Percentiles rank a stretch among this genome's conserved stretches.
Conservation (phyloP, 1,140 invertebrate species). For the Apis dorsata region DNA sequence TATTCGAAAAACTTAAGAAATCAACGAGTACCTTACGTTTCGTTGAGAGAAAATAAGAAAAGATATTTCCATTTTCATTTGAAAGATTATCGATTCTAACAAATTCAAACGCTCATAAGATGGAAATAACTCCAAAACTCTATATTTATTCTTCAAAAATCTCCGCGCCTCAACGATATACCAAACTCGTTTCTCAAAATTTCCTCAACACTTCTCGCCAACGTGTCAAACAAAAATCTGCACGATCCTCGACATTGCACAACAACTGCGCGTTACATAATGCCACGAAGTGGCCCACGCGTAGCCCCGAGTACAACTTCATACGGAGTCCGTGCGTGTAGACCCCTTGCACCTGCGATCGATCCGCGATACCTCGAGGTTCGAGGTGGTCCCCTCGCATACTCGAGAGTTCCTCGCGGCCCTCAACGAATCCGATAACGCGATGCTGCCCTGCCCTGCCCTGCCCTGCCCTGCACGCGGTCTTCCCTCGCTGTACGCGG, state of each 20-base stretch:
- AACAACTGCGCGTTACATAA: constrained; percentile 24
- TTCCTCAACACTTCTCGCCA: no score
- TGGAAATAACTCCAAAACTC: no score
- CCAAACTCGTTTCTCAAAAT: no score
- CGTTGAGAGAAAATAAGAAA: no score
- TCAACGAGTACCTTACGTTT: no score
- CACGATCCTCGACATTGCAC: not conserved
- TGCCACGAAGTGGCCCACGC: no score
- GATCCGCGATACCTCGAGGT: constrained; percentile 29
- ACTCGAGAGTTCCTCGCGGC: constrained; percentile 7
- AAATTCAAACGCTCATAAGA: no score
- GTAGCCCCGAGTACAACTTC: constrained; percentile 10
- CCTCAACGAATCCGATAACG: constrained; percentile 34
- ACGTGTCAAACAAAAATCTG: not conserved
- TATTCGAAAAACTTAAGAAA: no score
- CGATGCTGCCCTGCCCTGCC: constrained; percentile 24
- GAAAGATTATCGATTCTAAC: no score
- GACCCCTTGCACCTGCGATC: constrained; percentile 36
- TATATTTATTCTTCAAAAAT: no score
- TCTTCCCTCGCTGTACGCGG: constrained; percentile 34
- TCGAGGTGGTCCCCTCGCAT: constrained; percentile 47
- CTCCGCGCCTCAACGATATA: no score
- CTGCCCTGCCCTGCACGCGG: constrained; percentile 16
- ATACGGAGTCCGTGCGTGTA: not conserved
- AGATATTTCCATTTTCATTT: no score